phyloP scores from a whole-genome alignment of 2,113 vertebrate genomes.

The Cyphomyrus discorhynchus region DNA sequence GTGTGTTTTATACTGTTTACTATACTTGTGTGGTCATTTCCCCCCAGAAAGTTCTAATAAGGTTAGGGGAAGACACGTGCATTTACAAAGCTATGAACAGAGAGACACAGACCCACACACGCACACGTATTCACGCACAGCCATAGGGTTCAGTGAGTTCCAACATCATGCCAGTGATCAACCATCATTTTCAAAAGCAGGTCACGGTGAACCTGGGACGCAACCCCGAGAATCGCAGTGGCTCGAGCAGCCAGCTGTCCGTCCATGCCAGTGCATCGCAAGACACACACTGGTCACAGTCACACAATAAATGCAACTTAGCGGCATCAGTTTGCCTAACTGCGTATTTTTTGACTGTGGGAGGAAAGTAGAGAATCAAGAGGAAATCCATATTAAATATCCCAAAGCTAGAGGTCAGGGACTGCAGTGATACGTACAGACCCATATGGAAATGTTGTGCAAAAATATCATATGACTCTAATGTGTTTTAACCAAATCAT shows the following conservation, averaged over 20 bases:
- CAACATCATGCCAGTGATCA: neutral
- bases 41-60: neutral
- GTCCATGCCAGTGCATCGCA: neutral
- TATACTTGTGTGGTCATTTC: neutral
- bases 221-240: neutral
- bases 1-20: neutral
- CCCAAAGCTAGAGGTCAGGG: neutral
- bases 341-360: neutral
- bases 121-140: neutral
- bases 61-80: neutral
- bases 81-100: neutral
- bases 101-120: neutral
- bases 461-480: neutral
- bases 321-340: neutral
- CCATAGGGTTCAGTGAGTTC: neutral
- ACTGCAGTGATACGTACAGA: neutral
- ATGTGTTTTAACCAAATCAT: neutral
- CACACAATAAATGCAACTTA: conserved; percentile 1
- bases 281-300: neutral
- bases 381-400: neutral
- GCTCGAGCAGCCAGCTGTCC: neutral
- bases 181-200: neutral
- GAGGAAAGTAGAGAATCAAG: neutral
- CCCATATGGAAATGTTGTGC: neutral
- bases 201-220: neutral